Base-by-base conservation (phyloP, 2,888 invertebrate genomes). In the Cantharis flavilabris region DNA sequence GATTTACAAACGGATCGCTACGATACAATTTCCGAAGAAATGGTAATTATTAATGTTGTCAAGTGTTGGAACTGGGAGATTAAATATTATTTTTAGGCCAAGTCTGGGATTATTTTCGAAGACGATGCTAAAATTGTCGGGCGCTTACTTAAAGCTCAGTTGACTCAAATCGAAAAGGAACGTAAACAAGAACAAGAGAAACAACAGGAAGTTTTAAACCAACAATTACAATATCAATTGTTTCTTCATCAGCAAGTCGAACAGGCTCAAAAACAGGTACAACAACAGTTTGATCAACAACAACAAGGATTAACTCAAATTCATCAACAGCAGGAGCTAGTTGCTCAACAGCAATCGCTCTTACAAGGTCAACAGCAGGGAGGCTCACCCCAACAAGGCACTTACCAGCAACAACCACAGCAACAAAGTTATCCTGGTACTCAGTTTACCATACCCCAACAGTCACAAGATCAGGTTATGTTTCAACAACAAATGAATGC, bases 121-220 rank as follows among this genome's bases (percentile, higher is more conserved):
- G 98, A 98, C 86, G 99, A 99, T 88, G 95, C 96, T 0, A 92
- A 96, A 84, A 94, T 96, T 78, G 98, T 98, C 11, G 94, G 95
- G 78, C 97, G 97, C 86, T 92, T 98, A 88, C 92, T 99, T 80
- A 95, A 96, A 87, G 96, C 96, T 26, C 97, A 98, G 87, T 94
- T 97, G 75, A 92, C 93, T 82, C 92, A 93, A 82, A 90, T 96
- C 11, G 91, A 88, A 86, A 92, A 89, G 91, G 93, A 80, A 90
- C 81, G 92, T 89, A 91, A 92, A 78, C 87, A 89, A 74, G 91
- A 91, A 78, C 86, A 87, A 71, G 86, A 86, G 64, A 88, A 88
- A 80, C 88, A 89, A 75, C 87, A 88, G 73, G 87, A 89, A 82
- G 86, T 87, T 2, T 85, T 91, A 9, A 86, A 86, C 26, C 92